phyloP scores from a whole-genome alignment of 2,113 vertebrate species.

The Archilochus colubris region DNA sequence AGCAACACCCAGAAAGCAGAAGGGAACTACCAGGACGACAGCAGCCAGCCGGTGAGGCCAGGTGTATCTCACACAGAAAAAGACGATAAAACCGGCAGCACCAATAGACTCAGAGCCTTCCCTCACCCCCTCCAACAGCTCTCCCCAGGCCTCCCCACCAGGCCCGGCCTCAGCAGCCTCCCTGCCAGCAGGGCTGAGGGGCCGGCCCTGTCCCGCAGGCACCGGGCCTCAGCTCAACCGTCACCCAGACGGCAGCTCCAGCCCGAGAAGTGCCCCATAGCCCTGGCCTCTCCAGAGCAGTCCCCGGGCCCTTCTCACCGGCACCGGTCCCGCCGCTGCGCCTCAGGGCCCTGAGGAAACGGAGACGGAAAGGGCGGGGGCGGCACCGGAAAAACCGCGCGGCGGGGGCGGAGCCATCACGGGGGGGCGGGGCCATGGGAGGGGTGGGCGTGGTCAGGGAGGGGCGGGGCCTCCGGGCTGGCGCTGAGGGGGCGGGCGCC shows the following conservation, averaged over 20 bases:
- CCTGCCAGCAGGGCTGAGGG: fast-evolving
- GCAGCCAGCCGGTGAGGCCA: fast-evolving
- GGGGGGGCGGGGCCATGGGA: fast-evolving
- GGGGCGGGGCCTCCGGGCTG: too few species aligned
- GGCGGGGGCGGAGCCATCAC: neutral
- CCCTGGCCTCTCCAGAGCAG: fast-evolving
- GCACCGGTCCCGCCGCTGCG: fast-evolving
- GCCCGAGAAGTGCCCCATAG: fast-evolving
- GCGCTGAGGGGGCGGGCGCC: too few species aligned
- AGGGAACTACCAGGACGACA: too few species aligned
- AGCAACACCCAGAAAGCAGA: neutral
- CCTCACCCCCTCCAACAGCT: fast-evolving
- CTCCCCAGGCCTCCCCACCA: too few species aligned
- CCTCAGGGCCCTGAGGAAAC: neutral
- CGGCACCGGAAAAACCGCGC: neutral
- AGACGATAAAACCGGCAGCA: fast-evolving
- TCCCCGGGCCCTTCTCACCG: neutral
- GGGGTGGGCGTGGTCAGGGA: fast-evolving
- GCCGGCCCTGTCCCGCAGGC: fast-evolving
- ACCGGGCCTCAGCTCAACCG: fast-evolving
- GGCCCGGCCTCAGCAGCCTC: neutral
- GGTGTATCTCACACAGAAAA: fast-evolving
- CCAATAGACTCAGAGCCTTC: fast-evolving
- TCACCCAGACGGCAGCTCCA: fast-evolving
- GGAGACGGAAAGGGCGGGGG: neutral